Conservation (phyloP, 2,113 vertebrate genomes). For the Ictidomys tridecemlineatus region DNA sequence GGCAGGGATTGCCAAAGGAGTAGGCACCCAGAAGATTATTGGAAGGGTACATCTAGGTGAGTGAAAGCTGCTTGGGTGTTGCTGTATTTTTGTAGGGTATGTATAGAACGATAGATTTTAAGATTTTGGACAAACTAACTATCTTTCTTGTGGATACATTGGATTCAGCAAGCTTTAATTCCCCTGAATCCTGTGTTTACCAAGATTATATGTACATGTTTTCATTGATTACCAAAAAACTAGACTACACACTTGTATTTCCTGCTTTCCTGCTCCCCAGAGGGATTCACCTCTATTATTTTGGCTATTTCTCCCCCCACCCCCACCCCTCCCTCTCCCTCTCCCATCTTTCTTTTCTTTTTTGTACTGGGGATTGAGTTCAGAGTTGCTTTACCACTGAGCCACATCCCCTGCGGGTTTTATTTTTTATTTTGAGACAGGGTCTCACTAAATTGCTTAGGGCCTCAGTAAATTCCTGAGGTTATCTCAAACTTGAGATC, state of each 20-base stretch:
- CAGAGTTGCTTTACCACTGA: too few relatives aligned
- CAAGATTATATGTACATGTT: neutral
- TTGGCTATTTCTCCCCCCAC: neutral
- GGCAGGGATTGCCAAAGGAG: conserved; percentile 98
- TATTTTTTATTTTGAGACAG: too few relatives aligned
- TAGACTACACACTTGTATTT: neutral
- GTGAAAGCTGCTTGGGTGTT: conserved; percentile 33
- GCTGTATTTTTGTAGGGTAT: neutral
- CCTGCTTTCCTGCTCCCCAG: neutral
- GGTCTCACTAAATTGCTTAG: too few relatives aligned
- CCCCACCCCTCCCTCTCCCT: too few relatives aligned
- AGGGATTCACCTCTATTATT: neutral
- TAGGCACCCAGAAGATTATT: conserved; percentile 99
- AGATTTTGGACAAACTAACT: neutral
- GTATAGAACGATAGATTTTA: neutral
- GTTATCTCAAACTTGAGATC: too few relatives aligned
- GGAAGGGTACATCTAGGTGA: conserved; percentile 98
- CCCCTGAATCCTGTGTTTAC: neutral
- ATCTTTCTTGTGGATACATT: neutral
- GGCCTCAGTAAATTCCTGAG: too few relatives aligned
- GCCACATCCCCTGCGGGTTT: too few relatives aligned
- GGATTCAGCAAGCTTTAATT: neutral
- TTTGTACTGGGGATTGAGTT: too few relatives aligned
- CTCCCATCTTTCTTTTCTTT: too few relatives aligned
- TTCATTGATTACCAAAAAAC: neutral